A percentile compares a stretch with the other conserved stretches of the same genome.
Conservation (phyloP, 2,888 invertebrate species). For the Eupsilia transversa region DNA sequence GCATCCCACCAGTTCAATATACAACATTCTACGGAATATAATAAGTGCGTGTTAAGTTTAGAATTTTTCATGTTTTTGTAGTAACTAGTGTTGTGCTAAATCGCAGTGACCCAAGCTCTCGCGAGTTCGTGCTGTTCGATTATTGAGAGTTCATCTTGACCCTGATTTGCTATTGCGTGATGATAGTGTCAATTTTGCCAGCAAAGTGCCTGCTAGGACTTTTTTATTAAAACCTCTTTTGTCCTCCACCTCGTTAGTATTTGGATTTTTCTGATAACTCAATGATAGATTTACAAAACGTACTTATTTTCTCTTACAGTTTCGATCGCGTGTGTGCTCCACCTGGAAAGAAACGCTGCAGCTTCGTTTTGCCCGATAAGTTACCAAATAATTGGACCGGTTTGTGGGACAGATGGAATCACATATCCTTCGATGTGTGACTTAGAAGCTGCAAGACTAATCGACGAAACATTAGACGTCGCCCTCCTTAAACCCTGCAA, state of each 20-base stretch:
- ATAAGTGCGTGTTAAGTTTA: constrained; percentile 43
- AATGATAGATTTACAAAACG: not conserved
- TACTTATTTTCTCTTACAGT: constrained; percentile 42
- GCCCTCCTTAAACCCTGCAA: constrained; percentile 60
- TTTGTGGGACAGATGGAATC: constrained; percentile 65
- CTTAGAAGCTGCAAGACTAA: constrained; percentile 58
- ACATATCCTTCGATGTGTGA: constrained; percentile 65
- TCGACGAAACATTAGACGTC: constrained; percentile 56
- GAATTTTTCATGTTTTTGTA: not conserved
- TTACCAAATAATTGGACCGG: constrained; percentile 59
- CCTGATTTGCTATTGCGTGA: constrained; percentile 22
- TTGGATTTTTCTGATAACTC: not conserved
- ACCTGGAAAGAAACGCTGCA: constrained; percentile 8
- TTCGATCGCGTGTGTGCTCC: constrained; percentile 19
- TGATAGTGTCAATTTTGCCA: not conserved
- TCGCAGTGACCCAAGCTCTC: constrained; percentile 21
- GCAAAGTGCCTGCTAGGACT: not conserved
- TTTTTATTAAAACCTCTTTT: not conserved
- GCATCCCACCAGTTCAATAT: constrained; percentile 20
- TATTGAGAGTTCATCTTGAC: constrained; percentile 16
- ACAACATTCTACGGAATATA: constrained; percentile 14
- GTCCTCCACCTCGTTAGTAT: not conserved
- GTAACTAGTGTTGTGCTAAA: constrained; percentile 31
- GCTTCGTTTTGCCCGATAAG: constrained; percentile 57
- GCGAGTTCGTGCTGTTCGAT: constrained; percentile 10